These are phyloP conservation scores for Lepus europaeus DNA, from an alignment of 2,113 vertebrate genomes.

Conservation along the genomic window DNA sequence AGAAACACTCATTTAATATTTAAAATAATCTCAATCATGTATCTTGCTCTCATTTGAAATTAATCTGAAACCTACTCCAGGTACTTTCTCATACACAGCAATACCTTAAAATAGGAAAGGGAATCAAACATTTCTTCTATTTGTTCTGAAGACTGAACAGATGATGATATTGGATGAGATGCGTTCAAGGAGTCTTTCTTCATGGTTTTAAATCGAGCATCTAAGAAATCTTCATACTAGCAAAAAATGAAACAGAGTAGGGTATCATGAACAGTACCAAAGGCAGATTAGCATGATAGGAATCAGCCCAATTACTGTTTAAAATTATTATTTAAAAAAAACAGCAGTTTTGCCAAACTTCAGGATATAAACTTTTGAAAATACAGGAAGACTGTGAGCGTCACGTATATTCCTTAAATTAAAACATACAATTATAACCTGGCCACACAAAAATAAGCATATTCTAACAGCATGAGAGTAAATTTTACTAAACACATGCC, in stretches of 20 bases:
- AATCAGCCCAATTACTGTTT: conserved; percentile 4
- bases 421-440: conserved; percentile 42
- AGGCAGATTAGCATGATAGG: conserved; percentile 8
- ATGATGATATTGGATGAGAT: conserved; percentile 93
- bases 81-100: conserved; percentile 1
- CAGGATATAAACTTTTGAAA: conserved; percentile 44
- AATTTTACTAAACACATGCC: conserved; percentile 54
- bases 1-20: conserved; percentile 28
- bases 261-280: conserved; percentile 41
- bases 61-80: conserved; percentile 55
- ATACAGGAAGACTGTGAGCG: not conserved
- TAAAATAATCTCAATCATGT: conserved; percentile 48
- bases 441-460: conserved; percentile 14
- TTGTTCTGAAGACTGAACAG: conserved; percentile 92
- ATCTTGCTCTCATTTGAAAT: conserved; percentile 54
- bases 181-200: conserved; percentile 95
- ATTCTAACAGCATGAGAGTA: not conserved
- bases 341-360: conserved; percentile 23
- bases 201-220: conserved; percentile 92
- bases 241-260: conserved; percentile 65
- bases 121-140: conserved; percentile 98
- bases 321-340: conserved; percentile 35
- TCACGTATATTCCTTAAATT: conserved; percentile 6
- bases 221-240: conserved; percentile 94
- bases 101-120: conserved; percentile 97